Base-by-base conservation (phyloP, 2,888 invertebrate species). In the Latheticus oryzae region DNA sequence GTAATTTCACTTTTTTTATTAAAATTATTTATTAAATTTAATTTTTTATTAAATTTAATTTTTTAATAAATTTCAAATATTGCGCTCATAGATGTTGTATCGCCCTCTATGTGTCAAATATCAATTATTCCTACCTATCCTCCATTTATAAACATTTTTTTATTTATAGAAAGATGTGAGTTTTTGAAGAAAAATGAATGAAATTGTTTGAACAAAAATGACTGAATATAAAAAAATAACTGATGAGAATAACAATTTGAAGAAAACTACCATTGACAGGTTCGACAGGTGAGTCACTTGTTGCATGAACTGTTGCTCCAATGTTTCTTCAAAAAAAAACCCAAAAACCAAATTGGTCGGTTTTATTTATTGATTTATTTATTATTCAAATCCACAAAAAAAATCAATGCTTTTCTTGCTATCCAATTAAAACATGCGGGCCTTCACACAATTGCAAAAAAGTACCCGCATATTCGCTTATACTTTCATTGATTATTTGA, bases 241-340 rank as follows among this genome's bases (percentile, higher is more conserved):
- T 24, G 60, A 56, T 32, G 61, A 60, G 12, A 53, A 58, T 42
- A 60, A 61, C 26, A 60, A 61, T 23, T 43, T 45, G 16, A 58
- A 55, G 26, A 55, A 62, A 56, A 47, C 59, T n/a, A 19, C 60
- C n/a, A 40, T 64, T 12, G 60, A 62, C 43, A 47, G 56, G 12
- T 62, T 64, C 9, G 65, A 65, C 16, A 63, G 62, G 65, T 65
- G 42, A 43, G 52, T 24, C 19, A 60, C 60, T 52, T 60, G 56
- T 60, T 60, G 56, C 53, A 28, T 28, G 26, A 8, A 28, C 28
- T 24, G 5, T 12, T 43, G 4, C 21, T 35, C 9, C 4, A 28
- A 1, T 13, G 30, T 15, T 16, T 26, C 45, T 17, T 9, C 17
- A 9, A 7, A 5, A 5, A 35, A 35, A 35, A 5, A 13, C 9